A percentile compares a stretch with the other conserved stretches of the same genome.
Conservation (phyloP, 2,888 invertebrate species). For the Eupsilia transversa region DNA sequence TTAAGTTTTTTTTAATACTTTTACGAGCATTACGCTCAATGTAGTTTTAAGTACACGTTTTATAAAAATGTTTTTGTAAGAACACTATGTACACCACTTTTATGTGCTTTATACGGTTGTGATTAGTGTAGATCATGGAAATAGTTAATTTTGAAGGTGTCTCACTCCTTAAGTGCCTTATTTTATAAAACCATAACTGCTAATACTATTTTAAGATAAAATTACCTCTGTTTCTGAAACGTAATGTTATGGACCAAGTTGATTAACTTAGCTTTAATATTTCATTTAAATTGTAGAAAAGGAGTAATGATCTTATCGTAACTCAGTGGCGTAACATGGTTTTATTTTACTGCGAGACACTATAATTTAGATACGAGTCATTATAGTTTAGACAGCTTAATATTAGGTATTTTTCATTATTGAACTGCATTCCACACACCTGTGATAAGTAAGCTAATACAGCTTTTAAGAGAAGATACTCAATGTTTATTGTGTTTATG, state of each 20-base stretch:
- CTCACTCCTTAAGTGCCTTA: slow-evolving; percentile 5
- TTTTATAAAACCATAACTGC: slow-evolving; percentile 6
- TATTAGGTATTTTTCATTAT: neutral
- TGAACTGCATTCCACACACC: neutral
- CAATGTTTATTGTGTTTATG: slow-evolving; percentile 2
- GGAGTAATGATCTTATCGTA: neutral
- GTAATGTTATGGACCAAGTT: slow-evolving; percentile 5
- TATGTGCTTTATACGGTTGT: slow-evolving; percentile 9
- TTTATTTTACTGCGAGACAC: neutral
- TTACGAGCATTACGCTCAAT: slow-evolving; percentile 10
- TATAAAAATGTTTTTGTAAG: slow-evolving; percentile 9
- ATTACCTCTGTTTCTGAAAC: slow-evolving; percentile 5
- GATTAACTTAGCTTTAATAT: slow-evolving; percentile 4
- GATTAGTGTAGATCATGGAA: slow-evolving; percentile 11
- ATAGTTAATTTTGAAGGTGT: slow-evolving; percentile 3
- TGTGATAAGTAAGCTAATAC: slow-evolving; percentile 19
- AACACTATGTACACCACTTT: slow-evolving; percentile 6
- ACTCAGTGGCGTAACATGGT: neutral
- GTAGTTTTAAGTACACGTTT: slow-evolving; percentile 8
- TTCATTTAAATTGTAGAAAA: neutral
- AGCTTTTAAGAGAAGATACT: neutral
- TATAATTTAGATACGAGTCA: neutral
- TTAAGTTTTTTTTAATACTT: neutral
- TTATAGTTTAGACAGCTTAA: slow-evolving; percentile 1
- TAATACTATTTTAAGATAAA: slow-evolving; percentile 10